These are phyloP conservation scores for Heliornis fulica DNA, from an alignment of 2,113 vertebrate species.

Conservation along the genomic window DNA sequence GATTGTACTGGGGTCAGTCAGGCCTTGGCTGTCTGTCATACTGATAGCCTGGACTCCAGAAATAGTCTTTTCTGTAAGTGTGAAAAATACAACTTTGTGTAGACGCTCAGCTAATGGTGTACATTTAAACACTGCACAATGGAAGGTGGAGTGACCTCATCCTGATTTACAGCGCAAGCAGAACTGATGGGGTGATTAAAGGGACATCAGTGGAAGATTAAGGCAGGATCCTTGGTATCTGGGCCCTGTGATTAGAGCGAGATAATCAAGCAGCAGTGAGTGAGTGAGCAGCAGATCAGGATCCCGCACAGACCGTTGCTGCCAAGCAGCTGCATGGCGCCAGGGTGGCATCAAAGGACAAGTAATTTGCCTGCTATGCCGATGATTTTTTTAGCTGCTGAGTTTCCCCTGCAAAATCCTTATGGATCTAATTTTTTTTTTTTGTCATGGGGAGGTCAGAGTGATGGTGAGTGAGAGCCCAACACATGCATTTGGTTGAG, in stretches of 20 bases:
- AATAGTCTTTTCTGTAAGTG: background rate
- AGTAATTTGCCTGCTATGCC: background rate
- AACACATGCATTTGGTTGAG: background rate
- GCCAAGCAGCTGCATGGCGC: background rate
- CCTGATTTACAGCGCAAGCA: background rate
- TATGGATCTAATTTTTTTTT: background rate
- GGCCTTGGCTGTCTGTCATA: background rate
- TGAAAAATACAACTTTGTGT: background rate
- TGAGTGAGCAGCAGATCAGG: slow-evolving; percentile 17
- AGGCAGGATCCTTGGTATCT: slow-evolving; percentile 40
- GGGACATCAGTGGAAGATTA: slow-evolving; percentile 31
- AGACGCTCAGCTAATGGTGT: background rate
- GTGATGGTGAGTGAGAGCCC: background rate
- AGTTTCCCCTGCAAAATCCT: background rate
- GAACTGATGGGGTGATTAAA: slow-evolving; percentile 46
- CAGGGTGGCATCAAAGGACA: background rate
- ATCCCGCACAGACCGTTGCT: background rate
- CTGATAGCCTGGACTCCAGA: background rate
- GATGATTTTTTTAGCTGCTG: background rate
- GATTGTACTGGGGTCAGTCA: background rate
- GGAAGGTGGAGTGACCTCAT: background rate
- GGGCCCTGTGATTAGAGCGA: background rate
- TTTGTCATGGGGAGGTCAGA: background rate
- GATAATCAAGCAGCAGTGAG: slow-evolving; percentile 37
- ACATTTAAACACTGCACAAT: background rate